phyloP scores from a whole-genome alignment of 2,888 invertebrate genomes.

The Drosophila barbarae region DNA sequence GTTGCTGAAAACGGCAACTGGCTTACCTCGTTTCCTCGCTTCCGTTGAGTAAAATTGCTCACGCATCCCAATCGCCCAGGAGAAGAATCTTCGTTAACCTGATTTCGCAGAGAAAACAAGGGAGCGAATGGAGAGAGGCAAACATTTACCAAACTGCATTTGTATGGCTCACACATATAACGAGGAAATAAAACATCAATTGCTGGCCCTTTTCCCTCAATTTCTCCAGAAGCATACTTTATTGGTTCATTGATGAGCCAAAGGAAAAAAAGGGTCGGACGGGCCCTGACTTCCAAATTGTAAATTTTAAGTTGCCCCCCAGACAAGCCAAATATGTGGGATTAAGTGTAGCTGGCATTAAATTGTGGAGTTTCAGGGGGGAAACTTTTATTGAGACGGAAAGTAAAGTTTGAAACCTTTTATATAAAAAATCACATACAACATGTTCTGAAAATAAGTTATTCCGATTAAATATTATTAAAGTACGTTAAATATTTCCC shows the following conservation, averaged over 20 bases:
- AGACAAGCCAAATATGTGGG: conserved; percentile 30
- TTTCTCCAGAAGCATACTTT: conserved; percentile 22
- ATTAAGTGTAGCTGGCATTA: conserved; percentile 21
- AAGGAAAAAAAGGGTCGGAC: conserved; percentile 36
- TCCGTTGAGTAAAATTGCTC: conserved; percentile 1
- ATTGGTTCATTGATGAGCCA: conserved; percentile 36
- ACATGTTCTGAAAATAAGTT: background rate
- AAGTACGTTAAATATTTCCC: background rate
- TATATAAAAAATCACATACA: background rate
- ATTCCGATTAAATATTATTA: background rate
- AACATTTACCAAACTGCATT: conserved; percentile 24
- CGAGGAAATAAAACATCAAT: conserved; percentile 33
- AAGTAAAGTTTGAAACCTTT: background rate
- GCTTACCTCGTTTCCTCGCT: background rate
- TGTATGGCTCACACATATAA: conserved; percentile 32
- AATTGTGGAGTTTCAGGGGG: background rate
- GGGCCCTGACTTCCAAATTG: conserved; percentile 34
- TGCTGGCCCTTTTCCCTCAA: conserved; percentile 20
- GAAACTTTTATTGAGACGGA: background rate
- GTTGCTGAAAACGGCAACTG: conserved; percentile 3
- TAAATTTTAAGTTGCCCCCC: conserved; percentile 30
- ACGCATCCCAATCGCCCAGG: conserved; percentile 29
- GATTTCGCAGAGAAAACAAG: conserved; percentile 33
- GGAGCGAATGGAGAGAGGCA: conserved; percentile 1
- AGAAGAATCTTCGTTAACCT: conserved; percentile 57